These are phyloP conservation scores for Myrmophylax atrothorax DNA, from an alignment of 2,113 vertebrate genomes.

Conservation along the genomic window DNA sequence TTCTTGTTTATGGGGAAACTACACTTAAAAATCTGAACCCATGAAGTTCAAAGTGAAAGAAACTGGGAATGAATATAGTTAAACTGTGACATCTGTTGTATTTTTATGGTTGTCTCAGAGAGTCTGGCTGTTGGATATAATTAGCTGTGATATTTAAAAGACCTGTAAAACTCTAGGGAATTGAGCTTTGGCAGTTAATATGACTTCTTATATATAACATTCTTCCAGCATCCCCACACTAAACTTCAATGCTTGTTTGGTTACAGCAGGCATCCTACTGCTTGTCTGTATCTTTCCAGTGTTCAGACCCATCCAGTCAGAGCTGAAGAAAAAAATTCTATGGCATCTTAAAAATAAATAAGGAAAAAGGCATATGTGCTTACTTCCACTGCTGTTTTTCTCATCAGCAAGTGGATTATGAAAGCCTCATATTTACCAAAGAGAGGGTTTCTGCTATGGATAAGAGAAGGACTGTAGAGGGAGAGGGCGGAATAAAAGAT, in stretches of 20 bases:
- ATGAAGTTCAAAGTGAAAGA: neutral
- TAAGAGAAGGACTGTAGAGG: neutral
- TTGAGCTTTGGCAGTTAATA: neutral
- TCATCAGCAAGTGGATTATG: neutral
- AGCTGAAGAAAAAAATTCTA: neutral
- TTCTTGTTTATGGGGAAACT: neutral
- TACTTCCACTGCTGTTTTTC: neutral
- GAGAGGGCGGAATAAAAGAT: neutral
- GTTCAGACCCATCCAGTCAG: neutral
- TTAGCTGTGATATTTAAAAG: neutral
- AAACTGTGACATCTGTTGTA: neutral
- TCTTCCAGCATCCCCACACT: neutral
- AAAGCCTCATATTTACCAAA: neutral
- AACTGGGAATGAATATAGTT: neutral
- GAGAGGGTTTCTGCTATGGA: neutral
- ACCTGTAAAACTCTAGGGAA: neutral
- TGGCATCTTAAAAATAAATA: neutral
- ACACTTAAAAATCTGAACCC: neutral
- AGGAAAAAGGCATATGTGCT: neutral
- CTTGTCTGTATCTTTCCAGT: neutral
- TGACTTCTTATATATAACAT: neutral
- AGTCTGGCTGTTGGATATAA: neutral
- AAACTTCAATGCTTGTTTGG: neutral
- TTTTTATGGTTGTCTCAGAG: neutral
- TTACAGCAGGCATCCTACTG: neutral